Percentiles rank a stretch among this genome's conserved stretches.
Conservation (phyloP, 2,113 vertebrate genomes). For the Emydocephalus ijimae region DNA sequence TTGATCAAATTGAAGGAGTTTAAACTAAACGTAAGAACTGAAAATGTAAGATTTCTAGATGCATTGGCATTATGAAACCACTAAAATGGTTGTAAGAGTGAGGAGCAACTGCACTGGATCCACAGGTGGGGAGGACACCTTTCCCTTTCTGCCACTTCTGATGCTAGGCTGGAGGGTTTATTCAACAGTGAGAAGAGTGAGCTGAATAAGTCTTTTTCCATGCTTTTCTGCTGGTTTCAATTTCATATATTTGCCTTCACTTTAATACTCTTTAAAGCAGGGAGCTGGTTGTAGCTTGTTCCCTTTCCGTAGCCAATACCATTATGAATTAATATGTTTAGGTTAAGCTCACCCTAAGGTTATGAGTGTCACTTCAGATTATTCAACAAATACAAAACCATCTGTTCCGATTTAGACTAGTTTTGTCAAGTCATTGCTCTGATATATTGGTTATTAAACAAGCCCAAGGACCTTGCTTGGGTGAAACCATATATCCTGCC, state of each 20-base stretch:
- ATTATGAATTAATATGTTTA: fast-evolving
- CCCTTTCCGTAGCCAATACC: neutral
- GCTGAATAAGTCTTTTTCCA: neutral
- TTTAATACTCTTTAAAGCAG: neutral
- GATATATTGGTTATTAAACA: neutral
- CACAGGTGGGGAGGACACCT: neutral
- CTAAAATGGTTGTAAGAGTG: neutral
- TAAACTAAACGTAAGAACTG: neutral
- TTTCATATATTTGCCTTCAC: neutral
- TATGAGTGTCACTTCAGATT: neutral
- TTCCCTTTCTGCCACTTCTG: neutral
- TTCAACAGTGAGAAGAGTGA: neutral
- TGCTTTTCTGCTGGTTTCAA: neutral
- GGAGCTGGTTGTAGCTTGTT: neutral
- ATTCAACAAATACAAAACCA: neutral
- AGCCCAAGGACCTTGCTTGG: neutral
- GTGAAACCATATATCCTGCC: conserved; percentile 17
- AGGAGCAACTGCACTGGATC: neutral
- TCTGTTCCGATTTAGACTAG: conserved; percentile 4
- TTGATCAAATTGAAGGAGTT: neutral
- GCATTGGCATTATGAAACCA: neutral
- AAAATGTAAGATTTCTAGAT: neutral
- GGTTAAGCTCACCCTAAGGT: neutral
- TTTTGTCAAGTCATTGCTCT: neutral
- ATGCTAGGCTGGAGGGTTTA: neutral